A percentile compares a stretch with the other conserved stretches of the same genome.
Evolutionary conservation across 2,888 invertebrate species (phyloP).

Genomic region (Drymonia ruficornis): DNA sequence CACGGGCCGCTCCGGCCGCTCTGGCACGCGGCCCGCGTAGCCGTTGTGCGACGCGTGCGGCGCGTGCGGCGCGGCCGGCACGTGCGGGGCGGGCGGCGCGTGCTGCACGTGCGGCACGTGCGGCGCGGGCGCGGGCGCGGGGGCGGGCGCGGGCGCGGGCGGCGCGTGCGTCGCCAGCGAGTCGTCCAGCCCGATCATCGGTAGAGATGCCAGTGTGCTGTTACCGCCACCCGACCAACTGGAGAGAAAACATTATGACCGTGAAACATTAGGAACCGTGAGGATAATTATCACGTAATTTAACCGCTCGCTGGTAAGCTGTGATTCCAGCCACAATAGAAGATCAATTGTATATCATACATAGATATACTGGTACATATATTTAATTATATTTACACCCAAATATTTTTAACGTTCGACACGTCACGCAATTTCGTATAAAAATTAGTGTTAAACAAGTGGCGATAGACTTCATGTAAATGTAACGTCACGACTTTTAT

Average conservation of each 20-base stretch:
- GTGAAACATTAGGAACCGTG: too few species aligned
- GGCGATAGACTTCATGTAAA: too few species aligned
- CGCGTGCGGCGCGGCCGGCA: neutral
- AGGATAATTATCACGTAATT: too few species aligned
- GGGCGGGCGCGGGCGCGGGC: slow-evolving; percentile 21
- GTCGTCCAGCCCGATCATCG: slow-evolving; percentile 90
- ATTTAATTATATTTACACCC: too few species aligned
- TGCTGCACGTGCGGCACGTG: slow-evolving; percentile 19
- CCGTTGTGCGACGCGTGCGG: slow-evolving; percentile 3
- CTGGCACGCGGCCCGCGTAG: slow-evolving; percentile 3
- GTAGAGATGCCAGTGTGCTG: slow-evolving; percentile 89
- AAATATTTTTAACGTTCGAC: too few species aligned
- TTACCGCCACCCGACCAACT: slow-evolving; percentile 88
- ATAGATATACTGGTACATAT: too few species aligned
- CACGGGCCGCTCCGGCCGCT: slow-evolving; percentile 4
- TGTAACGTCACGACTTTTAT: too few species aligned
- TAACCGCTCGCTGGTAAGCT: too few species aligned
- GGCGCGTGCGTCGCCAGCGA: slow-evolving; percentile 40
- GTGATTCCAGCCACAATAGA: too few species aligned
- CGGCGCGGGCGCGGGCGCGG: slow-evolving; percentile 27
- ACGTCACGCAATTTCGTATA: too few species aligned
- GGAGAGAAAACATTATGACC: slow-evolving; percentile 15
- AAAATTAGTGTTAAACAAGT: too few species aligned
- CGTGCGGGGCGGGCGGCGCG: slow-evolving; percentile 22
- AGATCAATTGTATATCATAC: too few species aligned